A percentile compares a stretch with the other conserved stretches of the same genome.
These are phyloP conservation scores for Polyergus mexicanus DNA, from an alignment of 1,140 invertebrate genomes.

Conservation along the genomic window DNA sequence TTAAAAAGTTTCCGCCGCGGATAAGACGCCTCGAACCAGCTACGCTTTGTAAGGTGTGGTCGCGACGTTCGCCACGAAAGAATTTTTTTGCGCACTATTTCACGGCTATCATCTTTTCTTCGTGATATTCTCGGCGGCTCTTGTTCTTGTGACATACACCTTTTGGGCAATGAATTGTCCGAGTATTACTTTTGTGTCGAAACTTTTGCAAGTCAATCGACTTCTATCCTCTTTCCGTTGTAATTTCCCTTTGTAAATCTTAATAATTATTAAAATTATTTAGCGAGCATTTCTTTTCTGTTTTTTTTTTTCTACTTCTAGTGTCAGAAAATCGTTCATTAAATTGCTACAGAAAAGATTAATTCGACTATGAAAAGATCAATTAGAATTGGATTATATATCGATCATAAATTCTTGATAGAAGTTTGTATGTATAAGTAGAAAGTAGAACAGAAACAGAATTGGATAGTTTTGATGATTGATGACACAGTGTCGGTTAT, in stretches of 20 bases:
- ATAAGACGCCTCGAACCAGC: conserved; percentile 34
- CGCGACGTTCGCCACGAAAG: conserved; percentile 49
- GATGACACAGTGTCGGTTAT: background rate
- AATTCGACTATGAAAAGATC: conserved; percentile 16
- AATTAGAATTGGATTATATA: background rate
- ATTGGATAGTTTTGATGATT: background rate
- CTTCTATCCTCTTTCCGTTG: background rate
- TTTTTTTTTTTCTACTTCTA: background rate
- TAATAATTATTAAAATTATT: background rate
- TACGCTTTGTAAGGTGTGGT: conserved; percentile 34
- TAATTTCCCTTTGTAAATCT: background rate
- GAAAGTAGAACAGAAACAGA: conserved; percentile 19
- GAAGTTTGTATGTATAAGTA: conserved; percentile 4
- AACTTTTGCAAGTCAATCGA: background rate
- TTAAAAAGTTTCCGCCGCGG: conserved; percentile 70
- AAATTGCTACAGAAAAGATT: background rate
- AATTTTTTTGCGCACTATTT: conserved; percentile 54
- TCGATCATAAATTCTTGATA: background rate
- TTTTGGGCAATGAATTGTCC: conserved; percentile 13
- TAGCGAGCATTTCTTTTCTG: background rate
- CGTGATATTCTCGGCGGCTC: background rate
- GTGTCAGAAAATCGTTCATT: background rate
- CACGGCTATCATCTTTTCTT: conserved; percentile 33
- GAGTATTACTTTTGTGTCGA: conserved; percentile 18
- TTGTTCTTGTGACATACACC: conserved; percentile 13